phyloP scores from a whole-genome alignment of 2,797 vertebrate genomes.

The Manis javanica region DNA sequence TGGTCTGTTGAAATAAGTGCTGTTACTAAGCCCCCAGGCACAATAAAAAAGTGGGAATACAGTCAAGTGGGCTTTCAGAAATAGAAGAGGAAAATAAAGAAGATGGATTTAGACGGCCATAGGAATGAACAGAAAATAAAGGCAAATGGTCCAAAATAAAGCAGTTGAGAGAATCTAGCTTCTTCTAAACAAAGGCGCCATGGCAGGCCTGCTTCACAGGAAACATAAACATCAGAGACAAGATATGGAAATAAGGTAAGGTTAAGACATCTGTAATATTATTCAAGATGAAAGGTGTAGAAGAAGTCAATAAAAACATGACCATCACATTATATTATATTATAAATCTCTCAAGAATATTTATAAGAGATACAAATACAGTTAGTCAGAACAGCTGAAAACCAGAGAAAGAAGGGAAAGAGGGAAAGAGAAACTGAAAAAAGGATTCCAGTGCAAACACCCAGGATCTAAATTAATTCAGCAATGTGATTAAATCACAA shows the following conservation, averaged over 20 bases:
- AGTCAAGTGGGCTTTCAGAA: slow-evolving; percentile 11
- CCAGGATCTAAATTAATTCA: background rate
- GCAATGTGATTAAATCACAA: background rate
- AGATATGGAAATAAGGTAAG: background rate
- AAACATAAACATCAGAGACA: background rate
- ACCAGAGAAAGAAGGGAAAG: background rate
- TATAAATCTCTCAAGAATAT: background rate
- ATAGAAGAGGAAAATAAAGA: background rate
- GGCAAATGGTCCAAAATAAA: background rate
- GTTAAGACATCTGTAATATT: background rate
- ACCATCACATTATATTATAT: background rate
- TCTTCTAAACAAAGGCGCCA: background rate
- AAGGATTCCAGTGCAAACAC: background rate
- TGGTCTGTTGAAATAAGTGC: slow-evolving; percentile 43
- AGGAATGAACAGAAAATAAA: slow-evolving; percentile 10
- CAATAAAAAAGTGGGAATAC: background rate
- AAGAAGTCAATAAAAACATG: background rate
- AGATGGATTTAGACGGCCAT: background rate
- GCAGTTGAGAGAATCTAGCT: slow-evolving; percentile 8
- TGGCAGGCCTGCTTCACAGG: background rate
- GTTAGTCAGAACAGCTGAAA: background rate
- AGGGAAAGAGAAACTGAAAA: background rate
- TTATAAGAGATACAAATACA: background rate
- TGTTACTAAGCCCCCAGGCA: background rate
- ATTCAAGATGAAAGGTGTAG: background rate